Percentiles rank a stretch among this genome's conserved stretches.
phyloP scores from a whole-genome alignment of 2,888 invertebrate species.

The Torymus auratus region DNA sequence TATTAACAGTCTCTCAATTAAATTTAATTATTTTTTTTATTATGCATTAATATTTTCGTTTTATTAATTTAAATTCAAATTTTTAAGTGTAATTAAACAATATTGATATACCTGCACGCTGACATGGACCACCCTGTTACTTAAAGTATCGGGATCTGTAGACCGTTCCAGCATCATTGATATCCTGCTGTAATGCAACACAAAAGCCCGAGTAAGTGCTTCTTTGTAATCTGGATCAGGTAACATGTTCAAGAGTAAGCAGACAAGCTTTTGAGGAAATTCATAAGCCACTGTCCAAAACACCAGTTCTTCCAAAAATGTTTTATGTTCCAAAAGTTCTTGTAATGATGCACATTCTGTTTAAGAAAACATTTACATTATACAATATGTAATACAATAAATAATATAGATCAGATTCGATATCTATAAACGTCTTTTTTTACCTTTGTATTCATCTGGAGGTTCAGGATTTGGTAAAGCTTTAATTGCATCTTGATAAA shows the following conservation, averaged over 20 bases:
- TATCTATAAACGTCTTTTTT: conserved; percentile 19
- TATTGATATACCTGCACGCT: conserved; percentile 82
- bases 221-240: conserved; percentile 97
- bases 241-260: conserved; percentile 94
- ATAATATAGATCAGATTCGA: background rate
- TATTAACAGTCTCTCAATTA: no score
- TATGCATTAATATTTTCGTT: no score
- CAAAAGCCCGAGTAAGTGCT: conserved; percentile 94
- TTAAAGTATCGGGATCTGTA: conserved; percentile 91
- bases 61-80: no score
- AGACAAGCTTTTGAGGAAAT: conserved; percentile 97
- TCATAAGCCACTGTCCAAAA: conserved; percentile 99
- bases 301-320: conserved; percentile 94
- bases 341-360: conserved; percentile 86
- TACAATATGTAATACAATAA: no score
- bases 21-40: no score
- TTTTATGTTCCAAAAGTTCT: conserved; percentile 87
- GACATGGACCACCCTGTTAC: conserved; percentile 97
- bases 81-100: no score
- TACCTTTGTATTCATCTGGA: conserved; percentile 85
- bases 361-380: conserved; percentile 15
- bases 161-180: conserved; percentile 93
- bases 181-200: conserved; percentile 96
- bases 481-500: conserved; percentile 89
- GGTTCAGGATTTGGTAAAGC: conserved; percentile 87